Conservation (phyloP, 2,797 vertebrate species). For the Tokudaia muenninki region DNA sequence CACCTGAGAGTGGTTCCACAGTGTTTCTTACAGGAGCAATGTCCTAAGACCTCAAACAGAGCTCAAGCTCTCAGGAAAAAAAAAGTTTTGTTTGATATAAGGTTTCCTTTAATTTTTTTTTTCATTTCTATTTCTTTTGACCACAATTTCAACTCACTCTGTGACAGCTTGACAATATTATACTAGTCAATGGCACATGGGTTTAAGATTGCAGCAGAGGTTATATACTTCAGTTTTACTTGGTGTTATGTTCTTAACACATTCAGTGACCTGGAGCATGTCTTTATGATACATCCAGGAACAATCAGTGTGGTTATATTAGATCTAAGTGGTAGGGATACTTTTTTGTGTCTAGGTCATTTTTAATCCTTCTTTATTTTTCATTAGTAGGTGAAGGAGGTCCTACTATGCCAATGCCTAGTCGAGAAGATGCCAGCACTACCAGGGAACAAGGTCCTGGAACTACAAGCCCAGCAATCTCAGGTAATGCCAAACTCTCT, state of each 20-base stretch:
- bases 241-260: not conserved
- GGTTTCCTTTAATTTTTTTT: not conserved
- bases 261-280: not conserved
- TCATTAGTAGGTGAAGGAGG: not conserved
- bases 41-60: not conserved
- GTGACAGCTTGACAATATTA: too few species aligned
- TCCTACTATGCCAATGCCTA: not conserved
- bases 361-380: not conserved
- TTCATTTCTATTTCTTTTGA: not conserved
- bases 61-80: not conserved
- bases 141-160: not conserved
- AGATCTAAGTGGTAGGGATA: not conserved
- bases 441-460: not conserved
- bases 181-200: not conserved
- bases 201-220: not conserved
- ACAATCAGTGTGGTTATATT: not conserved
- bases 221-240: not conserved
- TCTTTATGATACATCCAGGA: not conserved
- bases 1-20: not conserved
- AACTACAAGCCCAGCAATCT: not conserved
- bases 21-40: not conserved
- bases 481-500: not conserved
- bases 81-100: not conserved
- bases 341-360: not conserved
- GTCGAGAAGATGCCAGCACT: not conserved